phyloP scores from a whole-genome alignment of 2,113 vertebrate species.

The Collichthys lucidus region DNA sequence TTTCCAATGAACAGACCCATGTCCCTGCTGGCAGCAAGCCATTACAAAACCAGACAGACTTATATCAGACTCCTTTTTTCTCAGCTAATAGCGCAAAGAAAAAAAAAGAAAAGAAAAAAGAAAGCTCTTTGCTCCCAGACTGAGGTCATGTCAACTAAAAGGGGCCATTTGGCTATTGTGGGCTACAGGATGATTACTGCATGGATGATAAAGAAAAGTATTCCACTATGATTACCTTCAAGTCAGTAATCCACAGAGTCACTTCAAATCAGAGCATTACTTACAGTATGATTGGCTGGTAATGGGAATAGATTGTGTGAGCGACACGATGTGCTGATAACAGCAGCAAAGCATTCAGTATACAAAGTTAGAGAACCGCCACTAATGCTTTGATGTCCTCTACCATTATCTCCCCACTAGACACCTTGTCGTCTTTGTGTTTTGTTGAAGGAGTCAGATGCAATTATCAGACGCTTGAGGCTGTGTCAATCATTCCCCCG shows the following conservation, averaged over 20 bases:
- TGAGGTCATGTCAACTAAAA: slow-evolving; percentile 54
- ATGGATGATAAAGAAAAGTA: slow-evolving; percentile 36
- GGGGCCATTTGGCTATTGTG: slow-evolving; percentile 52
- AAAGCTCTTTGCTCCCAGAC: slow-evolving; percentile 34
- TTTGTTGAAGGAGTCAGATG: slow-evolving; percentile 59
- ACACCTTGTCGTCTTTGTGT: slow-evolving; percentile 65
- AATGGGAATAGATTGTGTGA: slow-evolving; percentile 51
- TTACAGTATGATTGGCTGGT: slow-evolving; percentile 40
- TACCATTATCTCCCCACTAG: slow-evolving; percentile 65
- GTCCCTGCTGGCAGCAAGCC: slow-evolving; percentile 62
- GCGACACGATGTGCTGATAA: slow-evolving; percentile 15
- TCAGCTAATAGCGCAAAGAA: slow-evolving; percentile 46
- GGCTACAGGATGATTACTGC: slow-evolving; percentile 47
- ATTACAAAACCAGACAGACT: slow-evolving; percentile 72
- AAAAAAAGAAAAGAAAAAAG: slow-evolving; percentile 11
- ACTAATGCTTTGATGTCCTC: slow-evolving; percentile 61
- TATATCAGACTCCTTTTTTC: slow-evolving; percentile 63
- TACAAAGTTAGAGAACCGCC: slow-evolving; percentile 45
- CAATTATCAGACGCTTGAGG: slow-evolving; percentile 59
- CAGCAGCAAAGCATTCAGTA: slow-evolving; percentile 34
- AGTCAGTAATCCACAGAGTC: slow-evolving; percentile 63
- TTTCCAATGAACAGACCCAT: slow-evolving; percentile 78
- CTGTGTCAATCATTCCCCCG: slow-evolving; percentile 51
- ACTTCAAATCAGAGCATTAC: slow-evolving; percentile 49
- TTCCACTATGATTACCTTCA: slow-evolving; percentile 45